A percentile compares a stretch with the other conserved stretches of the same genome.
phyloP scores from a whole-genome alignment of 2,888 invertebrate species.

The Clanis bilineata region DNA sequence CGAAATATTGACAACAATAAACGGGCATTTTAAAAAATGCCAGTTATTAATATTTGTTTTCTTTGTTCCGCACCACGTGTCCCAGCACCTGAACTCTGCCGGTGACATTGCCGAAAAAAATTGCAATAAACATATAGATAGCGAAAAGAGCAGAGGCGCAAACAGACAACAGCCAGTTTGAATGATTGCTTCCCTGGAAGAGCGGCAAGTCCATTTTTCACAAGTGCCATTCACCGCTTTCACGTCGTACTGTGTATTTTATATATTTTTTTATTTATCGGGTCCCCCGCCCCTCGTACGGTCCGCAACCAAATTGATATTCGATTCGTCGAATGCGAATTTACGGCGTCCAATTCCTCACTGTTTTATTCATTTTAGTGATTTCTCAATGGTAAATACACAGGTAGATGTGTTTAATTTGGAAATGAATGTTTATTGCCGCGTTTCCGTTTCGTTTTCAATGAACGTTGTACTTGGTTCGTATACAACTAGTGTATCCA shows the following conservation, averaged over 20 bases:
- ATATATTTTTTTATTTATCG: conserved; percentile 72
- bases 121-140: conserved; percentile 65
- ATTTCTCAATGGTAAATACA: conserved; percentile 77
- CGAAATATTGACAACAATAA: conserved; percentile 82
- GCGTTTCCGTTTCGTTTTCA: conserved; percentile 72
- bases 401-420: conserved; percentile 81
- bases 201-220: conserved; percentile 83
- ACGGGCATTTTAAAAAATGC: conserved; percentile 77
- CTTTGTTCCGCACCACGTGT: conserved; percentile 79
- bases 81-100: conserved; percentile 79
- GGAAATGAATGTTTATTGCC: conserved; percentile 80
- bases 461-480: conserved; percentile 45
- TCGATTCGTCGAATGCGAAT: conserved; percentile 68
- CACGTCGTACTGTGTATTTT: conserved; percentile 76
- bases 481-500: conserved; percentile 30
- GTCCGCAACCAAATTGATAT: conserved; percentile 76
- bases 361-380: conserved; percentile 81
- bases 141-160: conserved; percentile 78
- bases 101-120: conserved; percentile 75
- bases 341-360: conserved; percentile 71
- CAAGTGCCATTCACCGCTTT: conserved; percentile 82
- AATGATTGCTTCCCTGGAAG: conserved; percentile 82
- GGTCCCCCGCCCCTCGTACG: conserved; percentile 48
- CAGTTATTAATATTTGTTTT: conserved; percentile 81
- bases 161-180: conserved; percentile 81